A percentile compares a stretch with the other conserved stretches of the same genome.
These are phyloP conservation scores for Nephrotoma guestfalica DNA, from an alignment of 2,888 invertebrate species.

Conservation along the genomic window DNA sequence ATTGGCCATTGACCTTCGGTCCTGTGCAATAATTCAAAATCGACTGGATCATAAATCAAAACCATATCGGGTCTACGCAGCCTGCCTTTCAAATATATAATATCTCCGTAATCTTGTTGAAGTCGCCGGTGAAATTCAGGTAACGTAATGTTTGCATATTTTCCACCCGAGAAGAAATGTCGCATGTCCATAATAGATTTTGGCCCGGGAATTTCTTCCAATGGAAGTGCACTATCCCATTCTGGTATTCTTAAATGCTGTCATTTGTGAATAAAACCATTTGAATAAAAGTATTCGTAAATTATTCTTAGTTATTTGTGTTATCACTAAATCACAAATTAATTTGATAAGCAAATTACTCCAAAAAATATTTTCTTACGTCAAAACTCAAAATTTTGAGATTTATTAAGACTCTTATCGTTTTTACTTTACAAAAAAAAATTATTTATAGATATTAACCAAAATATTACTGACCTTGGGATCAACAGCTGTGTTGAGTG, in stretches of 20 bases:
- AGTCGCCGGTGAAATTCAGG: neutral
- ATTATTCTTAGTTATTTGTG: too few species aligned
- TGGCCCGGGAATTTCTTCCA: conserved; percentile 3
- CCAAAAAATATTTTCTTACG: too few species aligned
- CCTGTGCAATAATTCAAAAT: conserved; percentile 10
- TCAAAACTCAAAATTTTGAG: too few species aligned
- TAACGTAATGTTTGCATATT: neutral
- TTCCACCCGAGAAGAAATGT: conserved; percentile 5
- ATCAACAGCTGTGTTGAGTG: too few species aligned
- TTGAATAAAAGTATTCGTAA: neutral
- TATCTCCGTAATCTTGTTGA: conserved; percentile 6
- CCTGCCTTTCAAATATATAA: conserved; percentile 7
- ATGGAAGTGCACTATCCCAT: conserved; percentile 2
- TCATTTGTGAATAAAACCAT: neutral
- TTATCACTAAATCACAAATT: too few species aligned
- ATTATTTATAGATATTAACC: too few species aligned
- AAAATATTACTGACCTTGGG: too few species aligned
- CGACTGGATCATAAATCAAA: conserved; percentile 6
- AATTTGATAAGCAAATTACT: too few species aligned
- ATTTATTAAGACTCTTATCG: too few species aligned
- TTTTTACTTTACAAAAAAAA: too few species aligned
- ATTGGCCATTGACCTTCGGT: conserved; percentile 10
- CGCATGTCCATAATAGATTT: conserved; percentile 4
- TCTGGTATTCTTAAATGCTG: conserved; percentile 12
- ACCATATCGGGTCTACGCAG: conserved; percentile 7